These are phyloP conservation scores for Drosophila planitibia DNA, from an alignment of 2,888 invertebrate species.

Conservation along the genomic window DNA sequence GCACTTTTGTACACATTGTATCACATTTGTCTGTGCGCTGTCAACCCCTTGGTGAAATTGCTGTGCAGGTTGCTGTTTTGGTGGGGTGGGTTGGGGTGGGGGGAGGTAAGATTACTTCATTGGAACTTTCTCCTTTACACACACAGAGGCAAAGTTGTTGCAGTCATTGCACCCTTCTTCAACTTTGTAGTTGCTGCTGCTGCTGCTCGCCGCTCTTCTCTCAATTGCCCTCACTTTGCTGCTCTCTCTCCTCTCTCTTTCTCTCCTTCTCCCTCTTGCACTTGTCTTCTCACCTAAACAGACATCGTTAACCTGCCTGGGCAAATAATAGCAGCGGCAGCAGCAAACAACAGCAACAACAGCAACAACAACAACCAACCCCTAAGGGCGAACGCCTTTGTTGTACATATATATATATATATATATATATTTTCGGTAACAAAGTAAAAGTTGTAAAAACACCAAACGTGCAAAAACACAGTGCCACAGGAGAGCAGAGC, in stretches of 20 bases:
- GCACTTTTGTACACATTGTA: conserved; percentile 32
- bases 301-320: conserved; percentile 71
- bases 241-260: background rate
- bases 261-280: conserved; percentile 12
- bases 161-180: conserved; percentile 80
- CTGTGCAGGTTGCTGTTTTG: conserved; percentile 41
- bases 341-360: conserved; percentile 16
- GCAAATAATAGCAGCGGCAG: conserved; percentile 24
- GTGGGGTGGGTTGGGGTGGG: background rate
- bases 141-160: conserved; percentile 56
- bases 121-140: conserved; percentile 34
- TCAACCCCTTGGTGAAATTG: conserved; percentile 57
- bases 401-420: conserved; percentile 48
- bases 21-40: conserved; percentile 25
- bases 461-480: conserved; percentile 36
- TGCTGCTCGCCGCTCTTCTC: conserved; percentile 7
- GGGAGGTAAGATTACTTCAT: conserved; percentile 4
- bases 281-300: conserved; percentile 45
- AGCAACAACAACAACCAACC: conserved; percentile 21
- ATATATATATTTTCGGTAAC: conserved; percentile 65
- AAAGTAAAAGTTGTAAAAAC: conserved; percentile 75
- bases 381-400: conserved; percentile 49
- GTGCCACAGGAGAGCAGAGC: background rate
- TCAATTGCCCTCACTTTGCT: conserved; percentile 9
- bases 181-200: conserved; percentile 32